Evolutionary conservation across 2,797 vertebrate genomes (phyloP), one percentile per base, ranked within the genome.

Genomic region (Diceros bicornis): DNA sequence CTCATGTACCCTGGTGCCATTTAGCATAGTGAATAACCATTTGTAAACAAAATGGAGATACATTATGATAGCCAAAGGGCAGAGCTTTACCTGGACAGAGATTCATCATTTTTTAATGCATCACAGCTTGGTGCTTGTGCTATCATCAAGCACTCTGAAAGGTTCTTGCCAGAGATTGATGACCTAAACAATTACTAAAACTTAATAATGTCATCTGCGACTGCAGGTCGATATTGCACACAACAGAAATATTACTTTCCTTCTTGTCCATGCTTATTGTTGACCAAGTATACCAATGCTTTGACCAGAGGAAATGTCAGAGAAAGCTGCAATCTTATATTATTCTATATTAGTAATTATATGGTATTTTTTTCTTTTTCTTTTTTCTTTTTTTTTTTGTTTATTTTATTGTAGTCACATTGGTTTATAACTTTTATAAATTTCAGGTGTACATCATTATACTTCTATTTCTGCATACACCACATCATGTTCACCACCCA

Each of bases 41-140:
- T 98, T 98, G 98, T 98, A 98, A 98, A 98, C 97, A 98, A 98
- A 98, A 98, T 91, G 97, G 97, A 98, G 98, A 98, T 98, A 96
- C 97, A 98, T 98, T 98, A 98, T 97, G 97, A 97, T 96, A 98
- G 98, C 97, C 98, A 98, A 98, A 98, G 98, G 98, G 98, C 98
- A 99, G 96, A 92, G 59, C 96, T 98, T 98, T 98, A 98, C 98
- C 98, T 98, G 98, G 98, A 98, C 98, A 94, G 98, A 98, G 98
- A 99, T 98, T 98, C 98, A 99, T 98, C 98, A 98, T 96, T 98
- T 98, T 98, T 98, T 98, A 99, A 98, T 98, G 97, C 94, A 96
- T 97, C 98, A 37, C 98, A 98, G 98, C 98, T 98, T 99, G 98
- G 98, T 92, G 97, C 94, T 84, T 94, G 97, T 89, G 84, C 97